A percentile compares a stretch with the other conserved stretches of the same genome.
These are phyloP conservation scores for Stenchaetothrips biformis DNA, from an alignment of 2,888 invertebrate genomes.

Conservation along the genomic window DNA sequence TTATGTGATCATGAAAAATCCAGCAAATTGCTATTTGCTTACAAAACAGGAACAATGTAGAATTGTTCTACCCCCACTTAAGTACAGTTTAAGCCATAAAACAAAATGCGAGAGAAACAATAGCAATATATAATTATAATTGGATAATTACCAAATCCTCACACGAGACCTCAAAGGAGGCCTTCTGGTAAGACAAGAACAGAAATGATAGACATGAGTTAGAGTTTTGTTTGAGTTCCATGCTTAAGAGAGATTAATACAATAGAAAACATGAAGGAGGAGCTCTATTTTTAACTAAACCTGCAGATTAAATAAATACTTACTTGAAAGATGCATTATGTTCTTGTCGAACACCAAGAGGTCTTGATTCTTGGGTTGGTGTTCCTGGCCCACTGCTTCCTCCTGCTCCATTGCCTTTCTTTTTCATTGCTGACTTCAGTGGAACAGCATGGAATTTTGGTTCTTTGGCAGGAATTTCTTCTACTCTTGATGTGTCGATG, in stretches of 20 bases:
- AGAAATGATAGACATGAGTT: slow-evolving; percentile 39
- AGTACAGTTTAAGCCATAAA: not conserved
- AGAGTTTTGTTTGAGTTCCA: not conserved
- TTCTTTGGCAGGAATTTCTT: slow-evolving; percentile 90
- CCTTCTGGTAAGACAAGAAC: slow-evolving; percentile 65
- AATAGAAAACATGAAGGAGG: not conserved
- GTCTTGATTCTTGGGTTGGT: slow-evolving; percentile 66
- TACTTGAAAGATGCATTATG: slow-evolving; percentile 78
- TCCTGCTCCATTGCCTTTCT: slow-evolving; percentile 59
- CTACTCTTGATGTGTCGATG: slow-evolving; percentile 77
- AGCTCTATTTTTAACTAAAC: not conserved
- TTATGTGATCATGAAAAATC: not conserved
- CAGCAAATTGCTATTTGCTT: too few relatives aligned
- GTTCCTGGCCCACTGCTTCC: slow-evolving; percentile 64
- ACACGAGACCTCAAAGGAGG: slow-evolving; percentile 86
- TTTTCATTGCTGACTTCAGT: slow-evolving; percentile 87
- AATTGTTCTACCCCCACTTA: not conserved
- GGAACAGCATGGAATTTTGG: slow-evolving; percentile 87
- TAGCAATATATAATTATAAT: not conserved
- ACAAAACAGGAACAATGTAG: too few relatives aligned
- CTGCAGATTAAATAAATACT: slow-evolving; percentile 44
- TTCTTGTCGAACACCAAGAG: slow-evolving; percentile 64
- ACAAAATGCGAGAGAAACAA: not conserved
- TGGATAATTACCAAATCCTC: slow-evolving; percentile 75
- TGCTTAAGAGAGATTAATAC: not conserved